Conservation (phyloP, 2,888 invertebrate genomes). For the Seladonia tumulorum region DNA sequence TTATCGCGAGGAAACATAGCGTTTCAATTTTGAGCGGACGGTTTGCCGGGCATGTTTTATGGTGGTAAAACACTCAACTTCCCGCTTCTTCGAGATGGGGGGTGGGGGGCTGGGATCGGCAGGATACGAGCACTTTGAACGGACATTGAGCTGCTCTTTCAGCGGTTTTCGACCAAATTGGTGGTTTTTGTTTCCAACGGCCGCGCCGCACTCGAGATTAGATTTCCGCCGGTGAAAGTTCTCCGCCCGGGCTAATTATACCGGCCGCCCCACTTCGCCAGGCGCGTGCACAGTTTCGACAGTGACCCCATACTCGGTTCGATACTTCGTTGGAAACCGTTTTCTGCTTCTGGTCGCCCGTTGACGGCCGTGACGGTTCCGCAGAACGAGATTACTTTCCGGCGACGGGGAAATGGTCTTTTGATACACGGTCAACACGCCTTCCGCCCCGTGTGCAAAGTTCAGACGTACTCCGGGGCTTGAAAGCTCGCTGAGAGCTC, state of each 20-base stretch:
- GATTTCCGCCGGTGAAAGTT: constrained; percentile 60
- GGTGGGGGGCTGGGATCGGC: neutral
- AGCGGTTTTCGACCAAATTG: constrained; percentile 68
- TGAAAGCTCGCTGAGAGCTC: neutral
- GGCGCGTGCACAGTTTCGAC: constrained; percentile 11
- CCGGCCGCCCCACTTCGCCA: neutral
- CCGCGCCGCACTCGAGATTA: constrained; percentile 57
- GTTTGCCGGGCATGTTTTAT: neutral
- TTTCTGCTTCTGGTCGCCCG: constrained; percentile 12
- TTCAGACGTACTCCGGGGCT: neutral
- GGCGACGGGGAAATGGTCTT: constrained; percentile 3
- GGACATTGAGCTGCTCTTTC: constrained; percentile 56
- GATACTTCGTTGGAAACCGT: constrained; percentile 14
- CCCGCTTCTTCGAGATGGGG: neutral
- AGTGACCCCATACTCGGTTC: neutral
- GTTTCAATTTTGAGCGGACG: neutral
- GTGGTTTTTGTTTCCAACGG: constrained; percentile 68
- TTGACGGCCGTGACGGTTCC: constrained; percentile 8
- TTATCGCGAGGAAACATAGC: neutral
- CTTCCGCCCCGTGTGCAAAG: neutral
- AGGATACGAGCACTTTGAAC: constrained; percentile 62
- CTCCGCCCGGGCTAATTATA: constrained; percentile 62
- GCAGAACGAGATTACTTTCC: constrained; percentile 11
- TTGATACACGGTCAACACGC: constrained; percentile 2
- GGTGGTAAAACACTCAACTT: neutral